Percentiles rank a stretch among this genome's conserved stretches.
Conservation (phyloP, 2,888 invertebrate genomes). For the Abscondita cerata region DNA sequence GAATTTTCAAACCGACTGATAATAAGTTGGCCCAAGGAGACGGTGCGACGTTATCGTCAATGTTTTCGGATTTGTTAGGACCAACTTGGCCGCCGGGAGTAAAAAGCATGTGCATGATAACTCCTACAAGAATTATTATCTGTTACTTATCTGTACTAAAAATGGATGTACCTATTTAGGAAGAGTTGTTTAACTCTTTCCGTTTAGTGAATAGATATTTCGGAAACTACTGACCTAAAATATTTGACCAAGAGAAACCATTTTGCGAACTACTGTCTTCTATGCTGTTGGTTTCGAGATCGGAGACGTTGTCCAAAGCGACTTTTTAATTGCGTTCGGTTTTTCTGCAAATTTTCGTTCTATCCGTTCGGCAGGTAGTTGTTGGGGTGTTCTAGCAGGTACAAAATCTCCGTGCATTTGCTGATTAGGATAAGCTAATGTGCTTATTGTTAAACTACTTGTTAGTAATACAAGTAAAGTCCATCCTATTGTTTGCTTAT, state of each 20-base stretch:
- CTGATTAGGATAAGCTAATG: constrained; percentile 68
- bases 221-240: constrained; percentile 69
- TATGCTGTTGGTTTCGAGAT: constrained; percentile 81
- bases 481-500: constrained; percentile 73
- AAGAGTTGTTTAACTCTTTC: too few relatives aligned
- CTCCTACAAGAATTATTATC: constrained; percentile 58
- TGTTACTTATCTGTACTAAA: background rate
- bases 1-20: constrained; percentile 84
- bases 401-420: constrained; percentile 42
- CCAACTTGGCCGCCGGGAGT: constrained; percentile 70
- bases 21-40: constrained; percentile 90
- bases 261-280: constrained; percentile 61
- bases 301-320: constrained; percentile 80
- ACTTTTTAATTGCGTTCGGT: constrained; percentile 88
- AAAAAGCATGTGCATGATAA: constrained; percentile 87
- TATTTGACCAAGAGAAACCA: constrained; percentile 90
- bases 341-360: constrained; percentile 88
- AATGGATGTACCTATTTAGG: background rate
- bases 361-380: constrained; percentile 60
- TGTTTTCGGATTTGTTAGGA: constrained; percentile 81
- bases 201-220: too few relatives aligned
- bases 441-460: constrained; percentile 70
- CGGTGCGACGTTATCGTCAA: constrained; percentile 72
- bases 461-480: constrained; percentile 73
- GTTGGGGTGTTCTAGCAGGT: constrained; percentile 46